Conservation (phyloP, 2,888 invertebrate species). For the Latheticus oryzae region DNA sequence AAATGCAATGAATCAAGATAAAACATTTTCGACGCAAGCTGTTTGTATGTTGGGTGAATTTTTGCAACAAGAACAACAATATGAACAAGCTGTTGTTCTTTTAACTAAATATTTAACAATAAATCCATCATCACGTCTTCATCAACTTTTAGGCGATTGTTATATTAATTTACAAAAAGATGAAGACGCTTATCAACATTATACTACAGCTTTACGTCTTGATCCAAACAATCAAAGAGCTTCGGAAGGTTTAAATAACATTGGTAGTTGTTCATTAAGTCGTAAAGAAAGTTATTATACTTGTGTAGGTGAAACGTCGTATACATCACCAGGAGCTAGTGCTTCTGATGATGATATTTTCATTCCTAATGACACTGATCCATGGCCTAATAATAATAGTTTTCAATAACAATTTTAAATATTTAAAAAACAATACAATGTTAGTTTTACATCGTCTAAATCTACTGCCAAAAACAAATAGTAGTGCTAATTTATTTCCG, state of each 20-base stretch:
- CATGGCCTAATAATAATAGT: constrained; percentile 56
- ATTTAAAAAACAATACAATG: constrained; percentile 34
- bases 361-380: constrained; percentile 62
- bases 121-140: constrained; percentile 73
- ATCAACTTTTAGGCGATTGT: constrained; percentile 76
- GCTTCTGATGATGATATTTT: constrained; percentile 61
- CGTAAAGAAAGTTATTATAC: constrained; percentile 69
- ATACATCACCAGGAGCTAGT: constrained; percentile 67
- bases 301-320: constrained; percentile 66
- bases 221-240: constrained; percentile 75
- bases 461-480: constrained; percentile 26
- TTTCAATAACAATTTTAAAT: constrained; percentile 25
- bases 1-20: constrained; percentile 78
- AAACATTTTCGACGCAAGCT: constrained; percentile 75
- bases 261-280: constrained; percentile 66
- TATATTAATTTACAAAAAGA: constrained; percentile 72
- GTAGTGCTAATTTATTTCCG: constrained; percentile 15
- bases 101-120: constrained; percentile 74
- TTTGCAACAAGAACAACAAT: constrained; percentile 73
- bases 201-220: constrained; percentile 73
- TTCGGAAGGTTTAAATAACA: constrained; percentile 73
- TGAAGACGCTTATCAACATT: constrained; percentile 77
- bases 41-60: constrained; percentile 79
- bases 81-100: constrained; percentile 76
- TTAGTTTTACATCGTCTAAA: too few relatives aligned